A percentile compares a stretch with the other conserved stretches of the same genome.
These are phyloP conservation scores for Chaenogobius annularis DNA, from an alignment of 2,113 vertebrate species.

Conservation along the genomic window DNA sequence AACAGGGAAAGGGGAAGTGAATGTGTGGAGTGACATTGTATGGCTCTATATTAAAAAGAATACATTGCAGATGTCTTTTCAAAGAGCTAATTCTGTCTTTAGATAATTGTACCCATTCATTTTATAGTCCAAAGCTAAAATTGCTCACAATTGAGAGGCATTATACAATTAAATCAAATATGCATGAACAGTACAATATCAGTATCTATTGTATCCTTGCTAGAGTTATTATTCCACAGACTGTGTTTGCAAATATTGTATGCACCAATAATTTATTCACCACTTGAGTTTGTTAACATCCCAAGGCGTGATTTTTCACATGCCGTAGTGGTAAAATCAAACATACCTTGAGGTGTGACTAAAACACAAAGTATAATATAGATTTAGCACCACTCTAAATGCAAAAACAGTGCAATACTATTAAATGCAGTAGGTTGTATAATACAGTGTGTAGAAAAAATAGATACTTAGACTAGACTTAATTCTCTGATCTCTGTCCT, in stretches of 20 bases:
- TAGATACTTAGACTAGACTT: neutral
- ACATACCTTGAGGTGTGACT: neutral
- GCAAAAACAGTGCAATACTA: neutral
- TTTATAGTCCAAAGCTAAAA: neutral
- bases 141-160: neutral
- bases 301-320: neutral
- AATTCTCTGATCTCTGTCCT: neutral
- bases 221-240: neutral
- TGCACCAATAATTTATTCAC: neutral
- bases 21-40: conserved; percentile 2
- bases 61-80: conserved; percentile 1
- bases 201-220: neutral
- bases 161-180: neutral
- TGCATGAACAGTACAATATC: neutral
- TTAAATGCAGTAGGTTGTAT: neutral
- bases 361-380: neutral
- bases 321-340: neutral
- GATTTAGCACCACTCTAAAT: neutral
- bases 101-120: neutral
- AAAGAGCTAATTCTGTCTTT: neutral
- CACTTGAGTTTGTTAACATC: neutral
- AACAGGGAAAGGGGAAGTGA: conserved; percentile 5
- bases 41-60: neutral
- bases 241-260: neutral
- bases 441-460: too few species aligned